Conservation (phyloP, 2,888 invertebrate genomes). For the Abrostola tripartita region DNA sequence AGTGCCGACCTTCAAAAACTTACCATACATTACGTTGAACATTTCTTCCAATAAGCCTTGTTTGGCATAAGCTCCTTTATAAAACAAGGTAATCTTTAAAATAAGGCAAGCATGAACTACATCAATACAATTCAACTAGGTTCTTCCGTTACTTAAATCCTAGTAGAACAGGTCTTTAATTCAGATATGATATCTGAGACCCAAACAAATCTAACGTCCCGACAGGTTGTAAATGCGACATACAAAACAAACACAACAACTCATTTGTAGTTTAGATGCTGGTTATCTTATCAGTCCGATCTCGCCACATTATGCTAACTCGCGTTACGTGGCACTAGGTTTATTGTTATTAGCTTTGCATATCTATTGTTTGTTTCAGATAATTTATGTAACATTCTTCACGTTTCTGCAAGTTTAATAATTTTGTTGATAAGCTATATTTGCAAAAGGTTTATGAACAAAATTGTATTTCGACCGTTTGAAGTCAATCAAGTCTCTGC, state of each 20-base stretch:
- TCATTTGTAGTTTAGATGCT: neutral
- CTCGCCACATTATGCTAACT: conserved; percentile 23
- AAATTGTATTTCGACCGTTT: neutral
- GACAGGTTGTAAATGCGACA: too few relatives aligned
- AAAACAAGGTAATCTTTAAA: conserved; percentile 25
- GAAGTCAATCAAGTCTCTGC: too few relatives aligned
- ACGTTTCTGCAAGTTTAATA: conserved; percentile 15
- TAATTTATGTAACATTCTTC: conserved; percentile 27
- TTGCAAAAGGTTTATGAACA: neutral
- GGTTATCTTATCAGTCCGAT: conserved; percentile 29
- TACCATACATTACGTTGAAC: conserved; percentile 47
- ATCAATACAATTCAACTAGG: neutral
- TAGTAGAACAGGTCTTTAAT: neutral
- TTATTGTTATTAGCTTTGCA: conserved; percentile 34
- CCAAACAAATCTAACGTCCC: too few relatives aligned
- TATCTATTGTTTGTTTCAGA: conserved; percentile 14
- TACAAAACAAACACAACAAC: conserved; percentile 1
- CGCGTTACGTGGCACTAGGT: conserved; percentile 21
- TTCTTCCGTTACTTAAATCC: neutral
- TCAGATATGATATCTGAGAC: too few relatives aligned
- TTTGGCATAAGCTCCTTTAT: conserved; percentile 39
- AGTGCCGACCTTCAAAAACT: conserved; percentile 35
- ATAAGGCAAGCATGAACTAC: conserved; percentile 21
- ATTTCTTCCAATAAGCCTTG: conserved; percentile 39
- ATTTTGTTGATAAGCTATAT: conserved; percentile 1